phyloP scores from a whole-genome alignment of 2,113 vertebrate genomes.

The Tetrax tetrax region DNA sequence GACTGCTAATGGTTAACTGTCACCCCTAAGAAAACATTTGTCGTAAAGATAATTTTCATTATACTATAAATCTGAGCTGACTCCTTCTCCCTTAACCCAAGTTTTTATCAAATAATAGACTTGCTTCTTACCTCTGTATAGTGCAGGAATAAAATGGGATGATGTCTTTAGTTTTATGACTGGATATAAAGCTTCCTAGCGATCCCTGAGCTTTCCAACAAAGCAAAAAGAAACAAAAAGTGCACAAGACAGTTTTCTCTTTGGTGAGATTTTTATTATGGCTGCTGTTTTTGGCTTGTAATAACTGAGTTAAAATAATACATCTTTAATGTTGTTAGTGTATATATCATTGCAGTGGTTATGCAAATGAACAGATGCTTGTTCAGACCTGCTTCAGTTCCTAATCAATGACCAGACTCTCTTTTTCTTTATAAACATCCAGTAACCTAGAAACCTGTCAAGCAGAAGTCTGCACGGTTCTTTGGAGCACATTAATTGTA shows the following conservation, averaged over 20 bases:
- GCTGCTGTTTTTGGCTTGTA: constrained; percentile 9
- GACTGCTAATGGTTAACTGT: not conserved
- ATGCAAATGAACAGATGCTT: constrained; percentile 16
- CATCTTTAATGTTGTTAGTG: not conserved
- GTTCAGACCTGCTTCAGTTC: not conserved
- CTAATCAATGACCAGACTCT: not conserved
- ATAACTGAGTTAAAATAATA: not conserved
- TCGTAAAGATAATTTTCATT: not conserved
- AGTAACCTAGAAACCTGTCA: constrained; percentile 25
- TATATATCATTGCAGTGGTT: constrained; percentile 1
- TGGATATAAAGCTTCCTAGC: constrained; percentile 2
- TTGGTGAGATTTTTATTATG: not conserved
- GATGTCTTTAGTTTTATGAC: constrained; percentile 17
- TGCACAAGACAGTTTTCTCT: not conserved
- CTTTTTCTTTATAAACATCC: constrained; percentile 2
- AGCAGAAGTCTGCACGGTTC: not conserved
- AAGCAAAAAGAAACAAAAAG: not conserved
- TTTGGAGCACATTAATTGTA: not conserved
- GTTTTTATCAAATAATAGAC: not conserved
- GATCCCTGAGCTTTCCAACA: not conserved
- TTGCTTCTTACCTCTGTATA: not conserved
- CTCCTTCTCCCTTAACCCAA: not conserved
- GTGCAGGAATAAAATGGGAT: not conserved
- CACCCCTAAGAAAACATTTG: not conserved
- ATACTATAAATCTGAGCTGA: not conserved